Evolutionary conservation across 2,113 vertebrate species (phyloP).

Genomic region (Telmatochromis sp.): DNA sequence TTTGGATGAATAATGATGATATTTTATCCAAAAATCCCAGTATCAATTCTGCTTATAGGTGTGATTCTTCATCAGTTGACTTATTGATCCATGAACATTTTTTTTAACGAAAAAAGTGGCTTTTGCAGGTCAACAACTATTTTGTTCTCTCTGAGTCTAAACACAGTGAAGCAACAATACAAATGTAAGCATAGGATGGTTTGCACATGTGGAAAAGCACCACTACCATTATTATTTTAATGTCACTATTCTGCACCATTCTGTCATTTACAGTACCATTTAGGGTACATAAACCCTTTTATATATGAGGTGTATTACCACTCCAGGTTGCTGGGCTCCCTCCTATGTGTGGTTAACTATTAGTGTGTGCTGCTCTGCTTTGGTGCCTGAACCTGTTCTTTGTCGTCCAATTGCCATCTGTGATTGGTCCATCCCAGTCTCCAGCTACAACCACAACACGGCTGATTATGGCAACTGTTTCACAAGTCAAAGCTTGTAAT

Average conservation of each 20-base stretch:
- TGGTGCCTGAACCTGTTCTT: background rate
- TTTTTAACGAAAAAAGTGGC: background rate
- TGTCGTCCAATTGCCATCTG: background rate
- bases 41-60: background rate
- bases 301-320: background rate
- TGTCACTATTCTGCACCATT: background rate
- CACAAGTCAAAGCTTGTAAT: background rate
- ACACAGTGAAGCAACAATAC: background rate
- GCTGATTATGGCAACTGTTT: background rate
- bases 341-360: background rate
- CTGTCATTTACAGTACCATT: background rate
- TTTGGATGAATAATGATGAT: background rate
- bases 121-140: background rate
- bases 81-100: background rate
- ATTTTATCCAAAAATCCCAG: background rate
- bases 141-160: background rate
- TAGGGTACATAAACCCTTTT: background rate
- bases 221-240: background rate
- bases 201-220: background rate
- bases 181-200: background rate
- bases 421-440: background rate
- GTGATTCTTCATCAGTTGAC: background rate
- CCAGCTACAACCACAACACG: background rate
- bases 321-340: background rate
- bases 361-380: background rate